These are phyloP conservation scores for Erythrocercus mccallii DNA, from an alignment of 2,113 vertebrate genomes.

Conservation along the genomic window DNA sequence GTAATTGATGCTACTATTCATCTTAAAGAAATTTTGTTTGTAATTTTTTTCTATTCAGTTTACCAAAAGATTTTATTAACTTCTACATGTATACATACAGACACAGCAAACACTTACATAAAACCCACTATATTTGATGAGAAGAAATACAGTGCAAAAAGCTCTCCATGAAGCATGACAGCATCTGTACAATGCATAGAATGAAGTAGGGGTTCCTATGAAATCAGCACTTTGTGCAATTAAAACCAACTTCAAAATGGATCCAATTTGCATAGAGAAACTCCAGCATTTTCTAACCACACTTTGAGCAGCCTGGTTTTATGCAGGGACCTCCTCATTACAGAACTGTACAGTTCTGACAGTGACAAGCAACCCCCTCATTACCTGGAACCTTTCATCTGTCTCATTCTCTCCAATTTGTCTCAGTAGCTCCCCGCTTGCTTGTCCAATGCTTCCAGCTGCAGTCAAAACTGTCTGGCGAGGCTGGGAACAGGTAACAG, in stretches of 20 bases:
- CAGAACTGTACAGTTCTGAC: not conserved
- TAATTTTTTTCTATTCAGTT: not conserved
- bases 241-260: not conserved
- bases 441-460: constrained; percentile 96
- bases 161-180: not conserved
- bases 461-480: constrained; percentile 97
- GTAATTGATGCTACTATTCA: not conserved
- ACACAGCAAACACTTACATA: not conserved
- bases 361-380: not conserved
- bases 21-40: not conserved
- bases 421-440: constrained; percentile 92
- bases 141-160: not conserved
- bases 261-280: not conserved
- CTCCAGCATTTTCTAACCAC: not conserved
- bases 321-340: not conserved
- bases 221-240: not conserved
- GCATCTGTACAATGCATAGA: not conserved
- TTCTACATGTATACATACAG: not conserved
- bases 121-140: not conserved
- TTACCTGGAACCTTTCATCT: constrained; percentile 96
- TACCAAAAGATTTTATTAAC: not conserved
- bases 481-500: constrained; percentile 73
- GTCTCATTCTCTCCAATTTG: constrained; percentile 99
- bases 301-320: not conserved
- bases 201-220: not conserved